These are phyloP conservation scores for Taxidea taxus DNA, from an alignment of 2,113 vertebrate species.

Conservation along the genomic window DNA sequence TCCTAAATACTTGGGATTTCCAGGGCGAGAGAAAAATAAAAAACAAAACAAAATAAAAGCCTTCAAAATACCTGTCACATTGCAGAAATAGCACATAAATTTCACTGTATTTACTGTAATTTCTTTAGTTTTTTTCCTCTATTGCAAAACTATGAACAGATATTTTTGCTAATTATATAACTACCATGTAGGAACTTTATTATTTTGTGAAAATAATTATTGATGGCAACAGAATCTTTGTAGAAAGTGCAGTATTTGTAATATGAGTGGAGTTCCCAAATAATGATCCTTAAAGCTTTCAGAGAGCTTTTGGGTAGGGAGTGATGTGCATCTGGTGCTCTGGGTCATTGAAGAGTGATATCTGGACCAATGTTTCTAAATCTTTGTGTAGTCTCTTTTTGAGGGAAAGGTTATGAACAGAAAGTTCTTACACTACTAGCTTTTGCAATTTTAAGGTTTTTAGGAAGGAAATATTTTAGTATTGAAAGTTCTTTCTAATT, in stretches of 20 bases:
- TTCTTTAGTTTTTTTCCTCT: neutral
- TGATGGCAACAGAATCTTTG: neutral
- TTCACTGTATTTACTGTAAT: neutral
- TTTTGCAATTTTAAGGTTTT: conserved; percentile 7
- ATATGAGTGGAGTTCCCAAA: neutral
- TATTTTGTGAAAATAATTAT: neutral
- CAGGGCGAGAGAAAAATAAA: neutral
- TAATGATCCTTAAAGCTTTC: neutral
- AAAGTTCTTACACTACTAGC: neutral
- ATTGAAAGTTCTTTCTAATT: neutral
- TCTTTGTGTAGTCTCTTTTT: neutral
- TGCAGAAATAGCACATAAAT: neutral
- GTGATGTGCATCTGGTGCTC: neutral
- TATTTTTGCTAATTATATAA: neutral
- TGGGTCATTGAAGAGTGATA: neutral
- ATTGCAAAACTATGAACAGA: neutral
- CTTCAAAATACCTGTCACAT: neutral
- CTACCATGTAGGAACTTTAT: neutral
- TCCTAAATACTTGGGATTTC: neutral
- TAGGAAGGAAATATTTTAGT: neutral
- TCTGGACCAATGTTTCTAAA: neutral
- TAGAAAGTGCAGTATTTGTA: neutral
- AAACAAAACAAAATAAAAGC: neutral
- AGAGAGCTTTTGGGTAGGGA: neutral
- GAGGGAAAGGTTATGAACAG: neutral